Evolutionary conservation across 1,140 invertebrate genomes (phyloP), one percentile per base, ranked within the genome.

Genomic region (Hylyphantes graminicola): DNA sequence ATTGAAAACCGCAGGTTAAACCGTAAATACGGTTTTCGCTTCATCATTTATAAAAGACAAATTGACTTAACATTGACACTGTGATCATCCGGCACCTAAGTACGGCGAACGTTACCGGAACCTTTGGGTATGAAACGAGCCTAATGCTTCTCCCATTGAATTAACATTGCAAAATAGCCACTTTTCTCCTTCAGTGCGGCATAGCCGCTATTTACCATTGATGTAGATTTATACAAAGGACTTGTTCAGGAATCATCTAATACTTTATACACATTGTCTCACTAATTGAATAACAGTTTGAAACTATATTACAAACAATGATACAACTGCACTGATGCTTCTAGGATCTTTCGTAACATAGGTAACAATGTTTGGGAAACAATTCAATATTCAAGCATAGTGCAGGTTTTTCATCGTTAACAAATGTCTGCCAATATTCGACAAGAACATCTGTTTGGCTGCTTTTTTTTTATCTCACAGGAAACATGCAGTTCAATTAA

Each of bases 241-340:
- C 8, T 35, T 35, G 35, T 35, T 35, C 35, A 70, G 68, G 68
- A 70, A 70, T n/a, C 51, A 53, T 70, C 68, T 70, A 70, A 13
- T 51, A 70, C 68, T 70, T 70, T 74, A 74, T 74, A 74, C 55
- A 15, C 13, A 74, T 35, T 59, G 55, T 74, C 72, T 74, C 59
- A 74, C 72, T 74, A 74, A 57, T 59, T 53, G 21, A 74, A 35
- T 35, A 74, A 74, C 72, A 74, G 8, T 57, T 74, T 57, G 59
- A 74, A 74, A 35, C 72, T 74, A 74, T 74, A 57, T 51, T 74
- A 74, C 72, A 74, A 74, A 74, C 54, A 59, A 74, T 74, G 55
- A 59, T 74, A 74, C 72, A 74, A 21, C 53, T 74, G 54, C 72
- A 74, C 55, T 74, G 17, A 74, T 21, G 53, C 21, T 53, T 70